Base-by-base conservation (phyloP, 2,797 vertebrate genomes). In the Dermochelys coriacea region DNA sequence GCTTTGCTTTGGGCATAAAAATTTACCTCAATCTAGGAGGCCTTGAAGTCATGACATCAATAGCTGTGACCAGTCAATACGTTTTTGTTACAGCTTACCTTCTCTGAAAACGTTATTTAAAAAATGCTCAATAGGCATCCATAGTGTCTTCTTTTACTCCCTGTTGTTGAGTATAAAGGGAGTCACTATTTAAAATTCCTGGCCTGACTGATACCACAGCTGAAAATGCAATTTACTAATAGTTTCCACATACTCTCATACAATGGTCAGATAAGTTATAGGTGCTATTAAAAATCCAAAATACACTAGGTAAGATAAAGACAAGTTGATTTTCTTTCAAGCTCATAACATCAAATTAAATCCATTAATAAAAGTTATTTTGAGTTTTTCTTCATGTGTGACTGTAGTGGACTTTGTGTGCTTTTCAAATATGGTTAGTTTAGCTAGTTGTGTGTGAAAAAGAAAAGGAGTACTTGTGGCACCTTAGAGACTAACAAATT, bases 391-490 rank as follows among this genome's bases (percentile, higher is more conserved):
- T 68, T n/a, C 18, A 68, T 71, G 7, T 84, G 16, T 5, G 18
- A 25, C 68, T 68, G 71, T 49, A 52, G 11, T 55, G 68, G n/a
- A 31, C 90, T 57, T 8, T 0, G 68, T 91, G 74, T 37, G 23
- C 45, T 79, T 31, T 79, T 23, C 34, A 27, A 11, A 34, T 89
- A 82, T 87, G 75, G 25, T 27, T 55, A 68, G 61, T n/a, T n/a
- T 2, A 3, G 52, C 0, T 47, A 0, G 0, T 64, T 54, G 9
- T 79, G 31, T 8, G 2, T 74, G 47, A 68, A 16, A n/a, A n/a
- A n/a, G n/a, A n/a, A n/a, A n/a, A n/a, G n/a, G n/a, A n/a, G n/a
- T n/a, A n/a, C n/a, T n/a, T n/a, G n/a, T n/a, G n/a, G n/a, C n/a
- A n/a, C n/a, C n/a, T n/a, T n/a, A n/a, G n/a, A n/a, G n/a, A n/a